Base-by-base conservation (phyloP, 1,140 invertebrate genomes). In the Zaprionus inermis region DNA sequence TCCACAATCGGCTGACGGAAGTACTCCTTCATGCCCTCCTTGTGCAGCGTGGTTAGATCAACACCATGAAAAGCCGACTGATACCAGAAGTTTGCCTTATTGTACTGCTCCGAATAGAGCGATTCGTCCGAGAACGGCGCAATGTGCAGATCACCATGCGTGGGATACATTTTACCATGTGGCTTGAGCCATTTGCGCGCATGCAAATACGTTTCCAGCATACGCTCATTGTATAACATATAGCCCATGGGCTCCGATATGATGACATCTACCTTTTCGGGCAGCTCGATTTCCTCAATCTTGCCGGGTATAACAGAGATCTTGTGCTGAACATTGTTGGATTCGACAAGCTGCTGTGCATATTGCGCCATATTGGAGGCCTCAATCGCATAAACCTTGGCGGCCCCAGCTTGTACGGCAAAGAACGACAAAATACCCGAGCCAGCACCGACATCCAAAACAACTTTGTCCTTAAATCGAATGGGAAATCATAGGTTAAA, bases 171-270 rank as follows among this genome's bases (percentile, higher is more conserved):
- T 81, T 95, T 95, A 28, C 97, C 98, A 91, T 96, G 95, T 55
- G 97, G 96, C 93, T 96, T 96, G 12, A 99, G 94, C 97, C 98
- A 99, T 91, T 99, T 99, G 91, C 99, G 99, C 3, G 98, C 98
- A 94, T 99, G 98, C 51, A 99, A 93, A 93, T 98, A 99, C 5
- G 98, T 99, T 94, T 99, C 99, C 72, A 99, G 93, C 99, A 99
- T 99, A 78, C 99, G 94, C 93, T 99, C 99, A 93, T 99, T 99
- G 91, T 99, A 99, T 11, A 99, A 93, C 99, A 99, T 99, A 90
- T 99, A 99, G 28, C 99, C 99, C 99, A 99, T 99, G 0, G 99
- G 99, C 93, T 99, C 99, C 9, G 98, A 99, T 72, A 99, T 98
- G 82, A 99, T 99, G 30, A 99, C 96, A 93, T 99, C 98, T 12